phyloP scores from a whole-genome alignment of 2,888 invertebrate species.

The Aporophyla nigra region DNA sequence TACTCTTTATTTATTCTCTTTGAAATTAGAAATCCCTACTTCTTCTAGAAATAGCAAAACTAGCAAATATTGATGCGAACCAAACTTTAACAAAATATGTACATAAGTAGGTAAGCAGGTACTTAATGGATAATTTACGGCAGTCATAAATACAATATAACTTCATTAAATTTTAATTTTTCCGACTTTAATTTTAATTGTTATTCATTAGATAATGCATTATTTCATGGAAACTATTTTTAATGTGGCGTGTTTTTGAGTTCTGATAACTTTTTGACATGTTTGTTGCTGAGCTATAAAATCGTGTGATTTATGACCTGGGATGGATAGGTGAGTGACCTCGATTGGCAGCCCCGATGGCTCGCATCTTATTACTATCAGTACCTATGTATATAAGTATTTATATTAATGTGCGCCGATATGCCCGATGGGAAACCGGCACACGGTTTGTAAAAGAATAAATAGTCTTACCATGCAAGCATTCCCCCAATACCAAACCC shows the following conservation, averaged over 20 bases:
- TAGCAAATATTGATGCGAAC: too few relatives aligned
- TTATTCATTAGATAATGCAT: background rate
- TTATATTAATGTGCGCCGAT: too few relatives aligned
- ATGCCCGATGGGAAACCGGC: background rate
- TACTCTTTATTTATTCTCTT: too few relatives aligned
- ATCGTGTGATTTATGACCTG: background rate
- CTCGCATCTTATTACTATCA: background rate
- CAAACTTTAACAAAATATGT: too few relatives aligned
- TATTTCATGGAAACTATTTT: background rate
- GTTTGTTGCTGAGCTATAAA: background rate
- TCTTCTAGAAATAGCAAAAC: too few relatives aligned
- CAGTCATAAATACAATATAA: background rate
- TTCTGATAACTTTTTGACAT: background rate
- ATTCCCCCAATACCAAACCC: conserved; percentile 88
- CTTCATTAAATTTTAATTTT: background rate
- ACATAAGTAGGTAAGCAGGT: too few relatives aligned
- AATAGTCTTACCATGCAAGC: conserved; percentile 83
- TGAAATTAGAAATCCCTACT: too few relatives aligned
- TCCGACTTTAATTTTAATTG: background rate
- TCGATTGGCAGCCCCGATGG: background rate
- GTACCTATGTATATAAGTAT: too few relatives aligned
- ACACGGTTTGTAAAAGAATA: background rate
- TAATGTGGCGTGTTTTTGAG: background rate
- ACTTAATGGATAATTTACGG: too few relatives aligned
- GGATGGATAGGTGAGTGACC: background rate